Conservation (phyloP, 1,140 invertebrate genomes). For the Drosophila ohnishii region DNA sequence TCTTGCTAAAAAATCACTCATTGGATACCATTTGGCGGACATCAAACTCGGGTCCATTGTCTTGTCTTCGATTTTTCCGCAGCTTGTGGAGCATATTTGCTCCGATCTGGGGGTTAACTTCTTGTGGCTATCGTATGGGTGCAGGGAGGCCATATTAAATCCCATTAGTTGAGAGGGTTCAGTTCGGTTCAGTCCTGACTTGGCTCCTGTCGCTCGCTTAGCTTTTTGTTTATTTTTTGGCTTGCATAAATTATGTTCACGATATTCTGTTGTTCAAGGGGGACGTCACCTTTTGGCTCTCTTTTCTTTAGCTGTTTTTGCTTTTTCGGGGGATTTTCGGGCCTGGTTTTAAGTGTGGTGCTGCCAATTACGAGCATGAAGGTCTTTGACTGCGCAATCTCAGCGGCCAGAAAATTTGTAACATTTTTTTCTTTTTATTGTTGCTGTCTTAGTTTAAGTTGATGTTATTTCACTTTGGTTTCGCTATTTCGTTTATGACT, state of each 20-base stretch:
- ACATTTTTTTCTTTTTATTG: conserved; percentile 54
- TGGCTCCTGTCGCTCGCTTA: conserved; percentile 18
- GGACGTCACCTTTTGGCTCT: conserved; percentile 46
- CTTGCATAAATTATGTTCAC: conserved; percentile 72
- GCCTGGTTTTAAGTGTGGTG: conserved; percentile 47
- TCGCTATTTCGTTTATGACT: conserved; percentile 63
- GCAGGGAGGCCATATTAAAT: conserved; percentile 35
- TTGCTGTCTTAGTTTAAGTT: conserved; percentile 52
- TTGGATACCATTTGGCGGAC: conserved; percentile 17
- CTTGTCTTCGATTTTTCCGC: conserved; percentile 34
- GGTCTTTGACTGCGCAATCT: conserved; percentile 80
- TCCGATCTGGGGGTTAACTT: conserved; percentile 46
- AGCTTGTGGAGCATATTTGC: conserved; percentile 41
- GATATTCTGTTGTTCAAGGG: conserved; percentile 45
- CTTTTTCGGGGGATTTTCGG: conserved; percentile 30
- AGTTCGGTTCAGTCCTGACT: conserved; percentile 36
- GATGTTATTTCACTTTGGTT: conserved; percentile 47
- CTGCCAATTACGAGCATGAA: conserved; percentile 79
- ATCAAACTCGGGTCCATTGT: conserved; percentile 42
- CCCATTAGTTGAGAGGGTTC: conserved; percentile 37
- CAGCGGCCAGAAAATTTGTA: conserved; percentile 70
- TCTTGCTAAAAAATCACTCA: conserved; percentile 13
- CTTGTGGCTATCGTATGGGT: conserved; percentile 28
- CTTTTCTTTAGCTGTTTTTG: conserved; percentile 14
- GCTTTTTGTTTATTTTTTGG: conserved; percentile 28